These are phyloP conservation scores for Toxostoma redivivum DNA, from an alignment of 2,113 vertebrate genomes.

Conservation along the genomic window DNA sequence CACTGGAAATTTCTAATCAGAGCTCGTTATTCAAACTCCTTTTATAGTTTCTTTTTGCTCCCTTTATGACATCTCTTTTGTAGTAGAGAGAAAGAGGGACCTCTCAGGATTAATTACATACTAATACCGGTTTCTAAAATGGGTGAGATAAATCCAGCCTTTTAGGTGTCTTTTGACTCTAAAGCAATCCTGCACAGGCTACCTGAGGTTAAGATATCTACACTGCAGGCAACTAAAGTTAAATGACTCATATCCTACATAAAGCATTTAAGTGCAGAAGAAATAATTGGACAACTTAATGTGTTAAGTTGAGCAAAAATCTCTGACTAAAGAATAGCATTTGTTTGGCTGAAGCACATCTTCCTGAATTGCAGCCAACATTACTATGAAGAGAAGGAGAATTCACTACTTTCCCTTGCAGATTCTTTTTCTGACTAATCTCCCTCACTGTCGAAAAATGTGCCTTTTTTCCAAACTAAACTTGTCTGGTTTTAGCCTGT, in stretches of 20 bases:
- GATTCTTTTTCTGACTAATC: neutral
- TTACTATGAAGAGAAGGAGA: neutral
- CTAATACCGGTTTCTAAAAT: neutral
- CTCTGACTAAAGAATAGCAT: neutral
- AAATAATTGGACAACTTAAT: neutral
- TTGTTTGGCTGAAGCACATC: neutral
- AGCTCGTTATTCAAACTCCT: neutral
- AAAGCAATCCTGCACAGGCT: neutral
- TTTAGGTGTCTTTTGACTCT: neutral
- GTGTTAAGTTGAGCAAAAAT: neutral
- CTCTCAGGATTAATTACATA: neutral
- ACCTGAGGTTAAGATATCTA: neutral
- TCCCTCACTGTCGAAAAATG: slow-evolving; percentile 34
- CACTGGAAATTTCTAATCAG: neutral
- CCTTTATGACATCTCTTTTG: neutral
- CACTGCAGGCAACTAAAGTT: neutral
- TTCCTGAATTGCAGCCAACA: neutral
- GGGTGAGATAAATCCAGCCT: neutral
- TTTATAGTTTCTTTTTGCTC: neutral
- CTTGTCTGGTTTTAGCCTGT: slow-evolving; percentile 13
- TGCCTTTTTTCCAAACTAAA: slow-evolving; percentile 28
- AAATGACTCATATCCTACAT: neutral
- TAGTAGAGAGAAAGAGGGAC: neutral
- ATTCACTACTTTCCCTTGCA: slow-evolving; percentile 17
- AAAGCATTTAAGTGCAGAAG: neutral